Evolutionary conservation across 2,888 invertebrate species (phyloP).

Genomic region (Harpalus rubripes): DNA sequence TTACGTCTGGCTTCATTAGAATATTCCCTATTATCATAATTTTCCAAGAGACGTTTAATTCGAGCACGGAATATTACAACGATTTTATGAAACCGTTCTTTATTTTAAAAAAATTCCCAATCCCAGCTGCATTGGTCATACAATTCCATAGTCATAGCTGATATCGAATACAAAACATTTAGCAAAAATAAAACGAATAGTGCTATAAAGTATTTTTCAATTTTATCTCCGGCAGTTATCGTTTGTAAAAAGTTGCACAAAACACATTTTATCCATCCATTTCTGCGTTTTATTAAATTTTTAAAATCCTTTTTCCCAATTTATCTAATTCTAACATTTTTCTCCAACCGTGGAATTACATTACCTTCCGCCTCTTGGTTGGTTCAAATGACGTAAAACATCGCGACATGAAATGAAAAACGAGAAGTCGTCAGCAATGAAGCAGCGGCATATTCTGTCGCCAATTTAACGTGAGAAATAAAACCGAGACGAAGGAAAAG

Average conservation of each 20-base stretch:
- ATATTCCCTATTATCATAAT: conserved; percentile 37
- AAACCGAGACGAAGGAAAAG: conserved; percentile 53
- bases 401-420: conserved; percentile 49
- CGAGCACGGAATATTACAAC: conserved; percentile 14
- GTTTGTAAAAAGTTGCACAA: conserved; percentile 15
- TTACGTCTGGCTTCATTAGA: conserved; percentile 37
- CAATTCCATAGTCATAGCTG: background rate
- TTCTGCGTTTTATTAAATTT: conserved; percentile 22
- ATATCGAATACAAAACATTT: conserved; percentile 5
- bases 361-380: conserved; percentile 19
- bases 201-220: conserved; percentile 1
- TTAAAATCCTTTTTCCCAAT: conserved; percentile 9
- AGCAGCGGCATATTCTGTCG: conserved; percentile 52
- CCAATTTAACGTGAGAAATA: conserved; percentile 59
- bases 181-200: conserved; percentile 1
- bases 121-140: conserved; percentile 4
- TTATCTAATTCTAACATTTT: conserved; percentile 20
- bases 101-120: background rate
- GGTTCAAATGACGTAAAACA: conserved; percentile 42
- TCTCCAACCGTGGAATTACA: conserved; percentile 6
- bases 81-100: conserved; percentile 27
- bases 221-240: conserved; percentile 29
- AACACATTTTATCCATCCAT: conserved; percentile 6
- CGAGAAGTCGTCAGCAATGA: conserved; percentile 33
- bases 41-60: conserved; percentile 15